Evolutionary conservation across 2,797 vertebrate genomes (phyloP), one percentile per base, ranked within the genome.

Genomic region (Phataginus tricuspis): DNA sequence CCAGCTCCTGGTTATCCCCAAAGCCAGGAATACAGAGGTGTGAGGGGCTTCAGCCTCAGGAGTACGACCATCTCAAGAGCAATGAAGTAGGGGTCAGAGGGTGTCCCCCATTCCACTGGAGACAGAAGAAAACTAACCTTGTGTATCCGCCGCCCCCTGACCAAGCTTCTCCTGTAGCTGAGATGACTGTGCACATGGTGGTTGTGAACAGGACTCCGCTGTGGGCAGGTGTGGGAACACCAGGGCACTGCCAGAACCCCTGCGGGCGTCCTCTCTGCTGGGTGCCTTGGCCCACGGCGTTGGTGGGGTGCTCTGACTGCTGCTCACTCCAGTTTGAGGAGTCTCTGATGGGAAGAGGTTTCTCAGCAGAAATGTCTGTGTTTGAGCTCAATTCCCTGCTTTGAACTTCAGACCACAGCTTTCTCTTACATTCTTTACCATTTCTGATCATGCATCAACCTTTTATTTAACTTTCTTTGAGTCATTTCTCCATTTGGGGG

Each of bases 181-280:
- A 3, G 77, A 2, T 94, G 93, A 75, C 80, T 37, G 92, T 98
- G 78, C 72, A 82, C 96, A 92, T 97, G 94, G 45, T 69, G 91
- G 87, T 61, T 80, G 69, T 90, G 88, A 90, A 92, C 86, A 74
- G 37, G 7, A 12, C 29, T 51, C 16, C 95, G 98, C 90, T 98
- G 77, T 97, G 95, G 94, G 95, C 97, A 53, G 71, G 29, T 97
- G 97, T 97, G 97, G 97, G 96, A 95, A 39, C 96, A 57, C 97
- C 97, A 96, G 96, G 96, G 92, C 92, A 91, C 77, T 59, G 66
- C 80, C 69, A 61, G 98, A 95, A 91, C 87, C 94, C 74, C 91
- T 74, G 69, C 0, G 10, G 79, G 21, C 14, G 6, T 91, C 59
- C 16, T 82, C 85, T 87, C 77, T 2, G 59, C 49, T 77, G 19